Evolutionary conservation across 2,113 vertebrate genomes (phyloP), one percentile per base, ranked within the genome.

Genomic region (Eurypyga helias): DNA sequence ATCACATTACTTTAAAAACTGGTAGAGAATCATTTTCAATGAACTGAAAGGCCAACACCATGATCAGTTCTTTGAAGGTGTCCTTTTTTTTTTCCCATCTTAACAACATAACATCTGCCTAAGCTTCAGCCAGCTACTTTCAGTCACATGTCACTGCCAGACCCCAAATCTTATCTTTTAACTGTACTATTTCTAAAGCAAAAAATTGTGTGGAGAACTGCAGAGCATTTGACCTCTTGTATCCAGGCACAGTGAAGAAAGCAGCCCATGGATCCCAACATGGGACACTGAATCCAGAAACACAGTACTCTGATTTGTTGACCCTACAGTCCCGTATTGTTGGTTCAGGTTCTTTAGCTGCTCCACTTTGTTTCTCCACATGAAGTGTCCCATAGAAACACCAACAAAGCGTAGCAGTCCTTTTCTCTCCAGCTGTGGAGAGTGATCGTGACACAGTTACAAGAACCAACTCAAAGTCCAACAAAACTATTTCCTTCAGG

Each of bases 1-100:
- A 95, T 90, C 64, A 43, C 60, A 55, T 87, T 87, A 84, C 80
- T 75, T 78, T 65, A 93, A 73, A 92, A 90, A 93, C 52, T n/a
- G 60, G 15, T 46, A 73, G 58, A 90, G 48, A 94, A 89, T 72
- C 2, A 61, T 54, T 82, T 89, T 55, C 6, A 8, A 52, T 45
- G 11, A 89, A 87, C 73, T 71, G 46, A 71, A 91, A 89, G 51
- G 75, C 72, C 60, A 95, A 62, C 46, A 95, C 17, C n/a, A 84
- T 6, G 19, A 91, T 62, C 36, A 62, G 49, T 54, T 83, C 83
- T 86, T 80, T 91, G 80, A 94, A 94, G 7, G 1, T 34, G 0
- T 14, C 65, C 64, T 89, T 55, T 73, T 62, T 71, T 67, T 46
- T 6, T 41, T 12, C n/a, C n/a, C n/a, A n/a, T n/a, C 10, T n/a